Evolutionary conservation across 2,888 invertebrate species (phyloP).

Genomic region (Bombylius discolor): DNA sequence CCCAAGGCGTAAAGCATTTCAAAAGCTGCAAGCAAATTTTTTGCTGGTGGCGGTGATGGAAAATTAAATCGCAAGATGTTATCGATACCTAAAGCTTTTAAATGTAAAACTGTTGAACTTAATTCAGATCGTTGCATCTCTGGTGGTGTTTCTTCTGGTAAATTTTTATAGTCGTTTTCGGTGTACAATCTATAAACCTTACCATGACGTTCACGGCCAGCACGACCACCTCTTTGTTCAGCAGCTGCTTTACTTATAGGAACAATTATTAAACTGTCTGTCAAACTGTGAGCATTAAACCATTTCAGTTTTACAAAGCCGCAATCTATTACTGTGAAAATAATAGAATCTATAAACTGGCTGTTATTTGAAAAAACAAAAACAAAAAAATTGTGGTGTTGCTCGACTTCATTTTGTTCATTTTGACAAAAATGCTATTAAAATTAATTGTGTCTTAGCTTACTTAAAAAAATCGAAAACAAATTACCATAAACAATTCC

Average conservation of each 20-base stretch:
- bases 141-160: slow-evolving; percentile 64
- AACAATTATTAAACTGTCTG: slow-evolving; percentile 69
- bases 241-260: slow-evolving; percentile 82
- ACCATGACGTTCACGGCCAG: slow-evolving; percentile 73
- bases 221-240: slow-evolving; percentile 81
- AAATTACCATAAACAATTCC: slow-evolving; percentile 75
- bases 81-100: slow-evolving; percentile 88
- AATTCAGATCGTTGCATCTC: slow-evolving; percentile 89
- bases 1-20: slow-evolving; percentile 78
- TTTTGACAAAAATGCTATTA: no score
- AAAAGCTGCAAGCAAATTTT: slow-evolving; percentile 67
- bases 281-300: slow-evolving; percentile 71
- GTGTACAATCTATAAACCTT: slow-evolving; percentile 74
- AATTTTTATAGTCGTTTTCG: slow-evolving; percentile 58
- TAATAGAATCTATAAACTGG: slow-evolving; percentile 12
- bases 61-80: slow-evolving; percentile 87
- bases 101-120: slow-evolving; percentile 67
- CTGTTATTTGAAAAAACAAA: background rate
- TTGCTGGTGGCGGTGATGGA: slow-evolving; percentile 83
- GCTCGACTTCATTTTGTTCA: background rate
- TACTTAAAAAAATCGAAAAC: background rate
- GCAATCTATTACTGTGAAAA: slow-evolving; percentile 70
- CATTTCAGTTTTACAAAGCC: slow-evolving; percentile 92
- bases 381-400: background rate
- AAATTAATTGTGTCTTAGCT: no score